These are phyloP conservation scores for Frankliniella intonsa DNA, from an alignment of 2,888 invertebrate genomes.

Conservation along the genomic window DNA sequence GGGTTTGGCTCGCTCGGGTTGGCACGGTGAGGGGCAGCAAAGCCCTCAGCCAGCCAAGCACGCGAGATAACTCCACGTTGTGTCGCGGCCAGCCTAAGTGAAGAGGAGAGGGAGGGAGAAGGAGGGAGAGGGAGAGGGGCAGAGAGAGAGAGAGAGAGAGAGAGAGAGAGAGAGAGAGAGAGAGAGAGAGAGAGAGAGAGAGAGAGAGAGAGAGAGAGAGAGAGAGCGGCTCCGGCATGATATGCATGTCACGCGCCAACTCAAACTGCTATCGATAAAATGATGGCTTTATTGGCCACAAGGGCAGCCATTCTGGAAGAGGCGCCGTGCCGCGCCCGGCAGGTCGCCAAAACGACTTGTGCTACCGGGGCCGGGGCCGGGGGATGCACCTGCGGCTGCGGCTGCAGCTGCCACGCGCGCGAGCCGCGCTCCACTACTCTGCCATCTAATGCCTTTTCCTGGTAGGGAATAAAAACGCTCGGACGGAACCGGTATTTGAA, in stretches of 20 bases:
- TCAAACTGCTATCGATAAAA: conserved; percentile 22
- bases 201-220: conserved; percentile 3
- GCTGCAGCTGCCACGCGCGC: too few species aligned
- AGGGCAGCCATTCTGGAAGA: neutral
- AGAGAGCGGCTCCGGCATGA: neutral
- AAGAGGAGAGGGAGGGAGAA: conserved; percentile 31
- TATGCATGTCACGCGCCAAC: conserved; percentile 16
- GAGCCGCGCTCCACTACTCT: too few species aligned
- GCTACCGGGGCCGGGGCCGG: too few species aligned
- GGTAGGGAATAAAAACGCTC: too few species aligned
- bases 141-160: conserved; percentile 35
- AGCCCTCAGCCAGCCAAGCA: neutral
- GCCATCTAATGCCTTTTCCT: too few species aligned
- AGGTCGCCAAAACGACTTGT: neutral
- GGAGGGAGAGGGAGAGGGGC: conserved; percentile 30
- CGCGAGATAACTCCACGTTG: conserved; percentile 5
- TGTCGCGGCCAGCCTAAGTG: neutral
- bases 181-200: conserved; percentile 19
- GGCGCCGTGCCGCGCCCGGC: neutral
- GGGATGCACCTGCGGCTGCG: too few species aligned
- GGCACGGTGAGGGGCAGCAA: too few species aligned
- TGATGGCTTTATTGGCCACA: conserved; percentile 4
- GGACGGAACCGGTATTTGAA: too few species aligned
- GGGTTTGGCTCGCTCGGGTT: neutral
- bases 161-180: conserved; percentile 29